A percentile compares a stretch with the other conserved stretches of the same genome.
Conservation (phyloP, 2,888 invertebrate genomes). For the Odontomyia ornata region DNA sequence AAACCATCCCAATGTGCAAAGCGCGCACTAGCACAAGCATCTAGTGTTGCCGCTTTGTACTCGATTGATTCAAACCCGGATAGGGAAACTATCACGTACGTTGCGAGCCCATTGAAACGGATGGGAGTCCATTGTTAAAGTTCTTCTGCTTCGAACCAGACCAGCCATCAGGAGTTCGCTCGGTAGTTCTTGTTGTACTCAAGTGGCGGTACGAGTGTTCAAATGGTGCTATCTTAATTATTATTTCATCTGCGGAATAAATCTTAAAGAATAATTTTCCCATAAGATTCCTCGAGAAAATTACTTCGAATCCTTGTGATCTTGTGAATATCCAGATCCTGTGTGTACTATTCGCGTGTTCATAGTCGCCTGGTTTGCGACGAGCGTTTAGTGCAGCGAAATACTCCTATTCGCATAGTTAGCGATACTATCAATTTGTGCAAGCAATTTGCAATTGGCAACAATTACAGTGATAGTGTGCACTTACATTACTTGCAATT, state of each 20-base stretch:
- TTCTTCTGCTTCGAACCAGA: conserved; percentile 31
- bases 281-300: background rate
- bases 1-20: background rate
- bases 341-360: background rate
- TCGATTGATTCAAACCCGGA: background rate
- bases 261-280: background rate
- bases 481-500: conserved; percentile 4
- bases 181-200: background rate
- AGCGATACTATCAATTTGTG: conserved; percentile 1
- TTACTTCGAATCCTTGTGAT: background rate
- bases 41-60: conserved; percentile 10
- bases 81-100: background rate
- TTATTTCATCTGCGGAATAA: no score
- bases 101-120: background rate
- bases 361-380: background rate
- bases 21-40: conserved; percentile 4
- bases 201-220: background rate
- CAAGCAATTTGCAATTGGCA: background rate
- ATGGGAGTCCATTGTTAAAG: conserved; percentile 28
- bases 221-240: conserved; percentile 2
- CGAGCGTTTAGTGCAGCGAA: background rate
- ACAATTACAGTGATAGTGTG: conserved; percentile 20
- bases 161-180: conserved; percentile 1
- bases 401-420: background rate
- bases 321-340: background rate